phyloP scores from a whole-genome alignment of 2,888 invertebrate species.

The Drosophila yooni region DNA sequence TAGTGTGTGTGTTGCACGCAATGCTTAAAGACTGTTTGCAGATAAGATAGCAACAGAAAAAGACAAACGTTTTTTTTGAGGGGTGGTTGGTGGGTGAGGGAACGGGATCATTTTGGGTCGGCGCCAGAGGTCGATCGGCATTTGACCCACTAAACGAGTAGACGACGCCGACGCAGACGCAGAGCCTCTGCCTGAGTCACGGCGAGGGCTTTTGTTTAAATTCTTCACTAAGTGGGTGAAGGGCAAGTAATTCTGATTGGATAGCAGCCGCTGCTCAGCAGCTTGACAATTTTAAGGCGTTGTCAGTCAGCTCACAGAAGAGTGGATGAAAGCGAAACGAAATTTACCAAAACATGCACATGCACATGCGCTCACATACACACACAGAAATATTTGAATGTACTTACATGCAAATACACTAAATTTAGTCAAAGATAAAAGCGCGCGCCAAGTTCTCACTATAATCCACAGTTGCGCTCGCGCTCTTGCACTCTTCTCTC shows the following conservation, averaged over 20 bases:
- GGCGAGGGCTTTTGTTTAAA: constrained; percentile 36
- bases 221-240: constrained; percentile 63
- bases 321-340: constrained; percentile 11
- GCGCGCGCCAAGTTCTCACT: constrained; percentile 39
- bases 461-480: constrained; percentile 19
- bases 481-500: constrained; percentile 28
- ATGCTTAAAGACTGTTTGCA: constrained; percentile 29
- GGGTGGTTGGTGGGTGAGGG: neutral
- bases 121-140: constrained; percentile 47
- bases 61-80: neutral
- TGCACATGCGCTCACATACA: constrained; percentile 4
- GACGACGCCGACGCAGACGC: neutral
- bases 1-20: constrained; percentile 34
- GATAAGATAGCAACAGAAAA: constrained; percentile 56
- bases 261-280: constrained; percentile 3
- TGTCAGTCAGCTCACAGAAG: constrained; percentile 15
- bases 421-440: constrained; percentile 35
- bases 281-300: constrained; percentile 48
- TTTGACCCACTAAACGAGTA: constrained; percentile 56
- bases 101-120: constrained; percentile 33
- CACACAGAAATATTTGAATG: constrained; percentile 16
- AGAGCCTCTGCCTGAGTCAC: constrained; percentile 3
- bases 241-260: constrained; percentile 58
- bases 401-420: constrained; percentile 53
- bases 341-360: constrained; percentile 8